Evolutionary conservation across 2,797 vertebrate genomes (phyloP).

Genomic region (Helarctos malayanus): DNA sequence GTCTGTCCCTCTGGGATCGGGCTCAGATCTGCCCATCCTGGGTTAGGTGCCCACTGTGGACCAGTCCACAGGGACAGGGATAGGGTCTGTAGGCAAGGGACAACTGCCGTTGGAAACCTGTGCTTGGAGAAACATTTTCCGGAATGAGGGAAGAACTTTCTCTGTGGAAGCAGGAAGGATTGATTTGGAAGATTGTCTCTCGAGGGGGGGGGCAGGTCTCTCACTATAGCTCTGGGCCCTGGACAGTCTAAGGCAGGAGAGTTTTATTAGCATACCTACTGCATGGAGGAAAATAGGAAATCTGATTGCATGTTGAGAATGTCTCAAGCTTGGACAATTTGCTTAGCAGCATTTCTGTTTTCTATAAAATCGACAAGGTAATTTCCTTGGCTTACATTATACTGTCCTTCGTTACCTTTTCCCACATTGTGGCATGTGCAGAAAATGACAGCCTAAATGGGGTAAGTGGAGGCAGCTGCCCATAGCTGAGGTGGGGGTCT

Average conservation of each 20-base stretch:
- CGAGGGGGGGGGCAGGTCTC: fast-evolving
- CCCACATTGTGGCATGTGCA: background rate
- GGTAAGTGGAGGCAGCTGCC: background rate
- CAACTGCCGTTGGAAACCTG: background rate
- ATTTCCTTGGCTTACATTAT: background rate
- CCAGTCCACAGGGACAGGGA: fast-evolving
- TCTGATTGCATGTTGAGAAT: background rate
- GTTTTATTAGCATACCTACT: background rate
- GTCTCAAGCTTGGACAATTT: background rate
- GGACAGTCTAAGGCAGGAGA: background rate
- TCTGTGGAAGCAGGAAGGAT: background rate
- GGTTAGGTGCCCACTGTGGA: background rate
- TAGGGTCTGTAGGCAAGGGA: background rate
- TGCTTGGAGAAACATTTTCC: background rate
- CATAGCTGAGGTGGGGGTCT: background rate
- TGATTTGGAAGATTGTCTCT: background rate
- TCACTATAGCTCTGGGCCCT: background rate
- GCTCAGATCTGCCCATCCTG: background rate
- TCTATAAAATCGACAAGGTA: background rate
- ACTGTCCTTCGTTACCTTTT: background rate
- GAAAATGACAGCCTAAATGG: background rate
- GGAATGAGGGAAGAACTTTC: background rate
- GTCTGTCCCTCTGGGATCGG: background rate
- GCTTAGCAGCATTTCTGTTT: background rate
- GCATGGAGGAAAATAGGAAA: background rate